Evolutionary conservation across 2,888 invertebrate genomes (phyloP), one percentile per base, ranked within the genome.

Genomic region (Lasioglossum figueresi): DNA sequence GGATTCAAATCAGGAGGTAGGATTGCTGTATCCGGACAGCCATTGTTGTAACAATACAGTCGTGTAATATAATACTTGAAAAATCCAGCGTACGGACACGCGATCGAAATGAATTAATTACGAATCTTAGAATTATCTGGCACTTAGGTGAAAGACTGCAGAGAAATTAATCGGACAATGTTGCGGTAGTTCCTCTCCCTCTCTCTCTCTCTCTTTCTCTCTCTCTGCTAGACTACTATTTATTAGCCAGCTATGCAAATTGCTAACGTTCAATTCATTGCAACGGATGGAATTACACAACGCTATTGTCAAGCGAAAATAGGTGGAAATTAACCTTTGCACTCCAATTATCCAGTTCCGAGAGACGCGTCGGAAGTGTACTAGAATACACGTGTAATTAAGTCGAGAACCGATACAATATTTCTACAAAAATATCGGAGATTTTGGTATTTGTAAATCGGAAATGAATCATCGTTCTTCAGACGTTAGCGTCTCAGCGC

Each of bases 141-240:
- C 85, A 79, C 79, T 76, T 82, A 63, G 79, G 66, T 79, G 76
- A 79, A 45, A 75, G 48, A 71, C 23, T 45, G 68, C 1, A 16
- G 63, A 16, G 63, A 80, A 80, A 59, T 66, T 70, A 84, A 74
- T 63, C 19, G 40, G 12, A 43, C 48, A n/a, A 75, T 16, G 14
- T 59, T 79, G 43, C 40, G 34, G 31, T 56, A 12, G 45, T 52
- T 27, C 37, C 31, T 70, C 2, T 12, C 10, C n/a, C n/a, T 27
- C 27, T 31, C 27, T 59, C 27, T 59, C 27, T 70, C 4, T 23
- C 52, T 52, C 48, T 27, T n/a, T 52, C 14, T 59, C 14, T 31
- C 5, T 70, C 3, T 59, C 5, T 3, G 2, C 0, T 4, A 5
- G 4, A 23, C 3, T 40, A 31, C 16, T 12, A 8, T 16, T 52